Base-by-base conservation (phyloP, 2,888 invertebrate species). In the Criorhina ranunculi region DNA sequence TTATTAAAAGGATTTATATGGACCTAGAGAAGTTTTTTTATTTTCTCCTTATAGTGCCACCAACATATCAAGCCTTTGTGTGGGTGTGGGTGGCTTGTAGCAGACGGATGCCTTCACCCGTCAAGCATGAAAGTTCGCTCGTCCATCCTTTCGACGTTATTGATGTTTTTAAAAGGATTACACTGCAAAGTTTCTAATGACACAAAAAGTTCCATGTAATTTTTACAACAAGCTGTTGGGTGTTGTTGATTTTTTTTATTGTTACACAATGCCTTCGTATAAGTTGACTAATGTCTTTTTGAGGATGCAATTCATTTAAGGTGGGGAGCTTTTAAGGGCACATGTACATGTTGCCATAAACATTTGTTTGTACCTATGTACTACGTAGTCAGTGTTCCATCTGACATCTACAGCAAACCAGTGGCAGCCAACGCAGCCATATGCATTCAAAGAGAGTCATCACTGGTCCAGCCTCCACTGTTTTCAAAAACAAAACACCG, bases 1-100 rank as follows among this genome's bases (percentile, higher is more conserved):
- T 78, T 82, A 66, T 77, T 77, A 77, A 82, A 37, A 49, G 70
- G 64, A 82, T 82, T 79, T 77, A 66, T 72, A 33, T 59, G 72
- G 66, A 78, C 53, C 60, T 66, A 46, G 78, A 55, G 44, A 19
- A 8, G 19, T 66, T 72, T 49, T 9, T 44, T 73, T 31, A 44
- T 53, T 53, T 24, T 4, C 24, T 24, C 4, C 24, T 24, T 4
- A 24, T 4, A 24, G 24, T 35, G 33, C 33, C 40, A 42, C 17
- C 19, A 24, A 40, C 19, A 42, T 77, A 64, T 77, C 59, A 66
- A 59, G 70, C 44, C 35, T 46, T 77, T 77, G 15, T 59, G 42
- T 33, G 31, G 51, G 31, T 51, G 17, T 53, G 53, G n/a, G 53
- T 49, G 57, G 62, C 17, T 81, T 82, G 77, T 76, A 64, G 31